Base-by-base conservation (phyloP, 2,888 invertebrate species). In the Prosapia bicincta region DNA sequence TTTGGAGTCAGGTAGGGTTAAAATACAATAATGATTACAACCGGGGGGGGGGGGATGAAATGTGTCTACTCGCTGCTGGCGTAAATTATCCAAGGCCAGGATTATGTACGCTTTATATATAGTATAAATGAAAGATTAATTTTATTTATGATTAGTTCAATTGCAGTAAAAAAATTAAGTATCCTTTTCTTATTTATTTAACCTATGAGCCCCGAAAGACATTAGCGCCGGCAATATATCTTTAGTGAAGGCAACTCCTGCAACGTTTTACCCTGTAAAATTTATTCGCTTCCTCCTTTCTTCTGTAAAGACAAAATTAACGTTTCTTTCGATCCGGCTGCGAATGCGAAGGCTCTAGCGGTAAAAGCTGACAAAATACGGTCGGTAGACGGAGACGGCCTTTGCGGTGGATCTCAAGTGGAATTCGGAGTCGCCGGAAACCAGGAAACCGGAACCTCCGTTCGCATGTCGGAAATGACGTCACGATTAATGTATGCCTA, bases 401-500 rank as follows among this genome's bases (percentile, higher is more conserved):
- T 30, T 30, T 30, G 30, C 9, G 54, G 54, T 26, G 26, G 69
- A 30, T 73, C 74, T 54, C 54, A 66, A 74, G 74, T 74, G 69
- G 74, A 74, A 69, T 65, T 69, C 69, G 65, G 69, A 69, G 74
- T 74, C 23, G 26, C 74, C 74, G 74, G 74, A 74, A 69, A 26
- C 28, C 43, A 7, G 69, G 26, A 23, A 26, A 28, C n/a, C 26
- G 24, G 54, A 54, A 54, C 54, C 54, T 38, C 38, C 10, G 10
- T 66, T 28, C 65, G 66, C 72, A 66, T 66, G 72, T 72, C 72
- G 72, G 72, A 72, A 66, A 9, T 54, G 20, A 67, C 26, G 43
- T 43, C 67, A 72, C 66, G 76, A 73, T 76, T 76, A 76, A 76
- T 76, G 67, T 76, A 76, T 76, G 76, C n/a, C n/a, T n/a, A n/a